A percentile compares a stretch with the other conserved stretches of the same genome.
Conservation (phyloP, 2,888 invertebrate genomes). For the Enchytraeus crypticus region DNA sequence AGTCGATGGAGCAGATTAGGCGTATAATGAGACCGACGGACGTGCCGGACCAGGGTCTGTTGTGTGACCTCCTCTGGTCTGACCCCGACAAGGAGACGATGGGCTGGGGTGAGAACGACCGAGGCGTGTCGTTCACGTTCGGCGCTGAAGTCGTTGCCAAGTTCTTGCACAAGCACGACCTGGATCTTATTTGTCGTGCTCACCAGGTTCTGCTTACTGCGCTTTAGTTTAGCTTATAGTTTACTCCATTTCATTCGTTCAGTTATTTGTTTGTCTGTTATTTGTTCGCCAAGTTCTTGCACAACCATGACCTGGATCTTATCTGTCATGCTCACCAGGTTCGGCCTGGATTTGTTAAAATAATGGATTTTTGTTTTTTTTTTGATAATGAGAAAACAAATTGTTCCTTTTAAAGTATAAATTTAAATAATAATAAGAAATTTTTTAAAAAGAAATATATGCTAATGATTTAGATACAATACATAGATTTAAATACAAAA, state of each 20-base stretch:
- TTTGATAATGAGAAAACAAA: too few relatives aligned
- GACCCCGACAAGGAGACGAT: slow-evolving; percentile 65
- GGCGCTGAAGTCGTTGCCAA: slow-evolving; percentile 98
- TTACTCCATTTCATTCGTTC: too few relatives aligned
- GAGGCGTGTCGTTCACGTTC: slow-evolving; percentile 97
- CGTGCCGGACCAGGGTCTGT: slow-evolving; percentile 53
- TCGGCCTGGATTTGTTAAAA: too few relatives aligned
- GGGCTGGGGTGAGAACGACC: slow-evolving; percentile 99
- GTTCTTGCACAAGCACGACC: slow-evolving; percentile 97
- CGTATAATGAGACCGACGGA: slow-evolving; percentile 57
- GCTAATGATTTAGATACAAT: too few relatives aligned
- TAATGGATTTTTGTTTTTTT: too few relatives aligned
- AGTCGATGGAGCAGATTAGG: slow-evolving; percentile 59
- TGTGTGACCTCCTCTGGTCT: slow-evolving; percentile 56
- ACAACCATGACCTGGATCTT: slow-evolving; percentile 98
- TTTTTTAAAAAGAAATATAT: too few relatives aligned
- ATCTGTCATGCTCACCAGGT: slow-evolving; percentile 98
- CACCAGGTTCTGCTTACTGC: too few relatives aligned
- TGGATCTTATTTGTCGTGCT: slow-evolving; percentile 97
- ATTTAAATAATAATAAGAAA: too few relatives aligned
- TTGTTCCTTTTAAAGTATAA: too few relatives aligned
- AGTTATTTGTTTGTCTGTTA: slow-evolving; percentile 97
- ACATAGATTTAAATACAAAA: too few relatives aligned
- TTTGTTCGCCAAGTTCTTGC: slow-evolving; percentile 96
- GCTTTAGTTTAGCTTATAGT: too few relatives aligned